Percentiles rank a stretch among this genome's conserved stretches.
phyloP scores from a whole-genome alignment of 2,888 invertebrate genomes.

The Marronus borbonicus region DNA sequence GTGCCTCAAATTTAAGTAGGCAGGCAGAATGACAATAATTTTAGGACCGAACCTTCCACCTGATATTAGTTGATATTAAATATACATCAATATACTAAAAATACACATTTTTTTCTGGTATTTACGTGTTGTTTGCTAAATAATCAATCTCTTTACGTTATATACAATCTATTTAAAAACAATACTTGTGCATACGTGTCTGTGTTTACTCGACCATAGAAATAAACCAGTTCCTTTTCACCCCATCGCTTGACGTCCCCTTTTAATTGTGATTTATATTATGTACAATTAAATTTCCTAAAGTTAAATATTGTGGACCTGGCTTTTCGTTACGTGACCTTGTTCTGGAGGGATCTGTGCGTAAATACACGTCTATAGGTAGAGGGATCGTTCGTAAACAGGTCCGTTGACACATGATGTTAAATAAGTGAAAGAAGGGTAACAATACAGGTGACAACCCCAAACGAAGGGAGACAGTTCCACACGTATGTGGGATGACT shows the following conservation, averaged over 20 bases:
- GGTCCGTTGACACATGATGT: slow-evolving; percentile 25
- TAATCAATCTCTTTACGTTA: background rate
- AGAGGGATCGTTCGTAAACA: slow-evolving; percentile 6
- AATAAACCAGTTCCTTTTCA: slow-evolving; percentile 56
- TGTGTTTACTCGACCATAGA: slow-evolving; percentile 56
- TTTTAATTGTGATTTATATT: slow-evolving; percentile 57
- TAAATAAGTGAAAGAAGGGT: slow-evolving; percentile 36
- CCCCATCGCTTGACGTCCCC: slow-evolving; percentile 53
- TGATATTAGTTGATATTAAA: too few species aligned
- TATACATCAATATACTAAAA: too few species aligned
- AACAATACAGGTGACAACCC: slow-evolving; percentile 19
- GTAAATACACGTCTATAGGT: slow-evolving; percentile 1
- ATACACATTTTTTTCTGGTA: too few species aligned
- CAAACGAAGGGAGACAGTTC: slow-evolving; percentile 14
- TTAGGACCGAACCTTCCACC: too few species aligned
- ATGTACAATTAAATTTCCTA: slow-evolving; percentile 34
- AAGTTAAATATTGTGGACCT: slow-evolving; percentile 43
- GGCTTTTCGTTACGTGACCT: background rate
- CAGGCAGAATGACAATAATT: too few species aligned
- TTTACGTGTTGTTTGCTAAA: too few species aligned
- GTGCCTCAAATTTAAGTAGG: too few species aligned
- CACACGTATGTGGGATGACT: slow-evolving; percentile 11
- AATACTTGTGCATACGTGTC: slow-evolving; percentile 28
- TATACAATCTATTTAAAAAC: background rate
- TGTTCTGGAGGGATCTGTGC: background rate